Percentiles rank a stretch among this genome's conserved stretches.
Evolutionary conservation across 2,113 vertebrate species (phyloP).

Genomic region (Podiceps cristatus): DNA sequence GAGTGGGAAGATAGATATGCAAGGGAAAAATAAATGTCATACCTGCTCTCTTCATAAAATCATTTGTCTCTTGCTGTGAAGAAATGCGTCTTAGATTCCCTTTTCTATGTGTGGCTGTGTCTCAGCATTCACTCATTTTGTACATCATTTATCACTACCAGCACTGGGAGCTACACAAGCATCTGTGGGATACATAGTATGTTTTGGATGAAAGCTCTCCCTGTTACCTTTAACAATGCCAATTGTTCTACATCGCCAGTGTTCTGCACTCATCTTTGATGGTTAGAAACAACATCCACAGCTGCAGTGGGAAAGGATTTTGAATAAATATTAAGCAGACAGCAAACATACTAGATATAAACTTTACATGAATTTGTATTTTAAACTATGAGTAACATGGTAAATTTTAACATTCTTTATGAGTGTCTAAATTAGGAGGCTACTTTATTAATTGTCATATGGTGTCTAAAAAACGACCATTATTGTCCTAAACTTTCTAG

Average conservation of each 20-base stretch:
- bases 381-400: background rate
- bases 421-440: background rate
- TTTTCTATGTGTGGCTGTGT: background rate
- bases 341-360: background rate
- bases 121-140: background rate
- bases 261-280: background rate
- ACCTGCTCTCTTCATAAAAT: conserved; percentile 31
- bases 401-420: background rate
- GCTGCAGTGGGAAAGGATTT: background rate
- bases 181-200: background rate
- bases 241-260: conserved; percentile 29
- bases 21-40: background rate
- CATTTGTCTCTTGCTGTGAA: background rate
- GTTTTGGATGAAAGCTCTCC: conserved; percentile 48
- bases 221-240: conserved; percentile 59
- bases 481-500: background rate
- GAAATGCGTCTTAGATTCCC: background rate
- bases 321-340: background rate
- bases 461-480: background rate
- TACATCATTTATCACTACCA: conserved; percentile 25
- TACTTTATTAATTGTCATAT: background rate
- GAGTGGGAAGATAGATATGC: background rate
- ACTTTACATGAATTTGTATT: background rate
- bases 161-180: background rate
- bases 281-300: background rate